Evolutionary conservation across 2,113 vertebrate genomes (phyloP).

Genomic region (Laticauda laticaudata): DNA sequence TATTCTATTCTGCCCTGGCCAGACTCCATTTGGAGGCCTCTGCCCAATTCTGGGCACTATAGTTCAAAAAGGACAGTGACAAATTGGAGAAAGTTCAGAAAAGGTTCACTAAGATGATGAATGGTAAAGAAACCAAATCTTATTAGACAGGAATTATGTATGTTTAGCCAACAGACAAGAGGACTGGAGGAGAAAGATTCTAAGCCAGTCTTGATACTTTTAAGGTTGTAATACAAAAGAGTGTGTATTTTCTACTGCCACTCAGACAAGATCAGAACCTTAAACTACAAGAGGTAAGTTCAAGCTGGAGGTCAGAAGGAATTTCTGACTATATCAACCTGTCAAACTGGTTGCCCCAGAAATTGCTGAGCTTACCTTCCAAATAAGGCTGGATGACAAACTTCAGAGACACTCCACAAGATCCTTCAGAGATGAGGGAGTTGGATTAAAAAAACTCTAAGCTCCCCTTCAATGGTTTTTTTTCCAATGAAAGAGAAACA

Average conservation of each 20-base stretch:
- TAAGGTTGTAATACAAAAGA: background rate
- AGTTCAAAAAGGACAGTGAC: background rate
- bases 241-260: background rate
- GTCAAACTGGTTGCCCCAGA: background rate
- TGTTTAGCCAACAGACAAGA: background rate
- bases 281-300: background rate
- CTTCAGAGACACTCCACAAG: background rate
- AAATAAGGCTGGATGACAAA: background rate
- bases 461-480: background rate
- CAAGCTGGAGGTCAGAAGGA: background rate
- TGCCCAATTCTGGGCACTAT: background rate
- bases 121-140: background rate
- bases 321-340: background rate
- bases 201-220: background rate
- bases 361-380: background rate
- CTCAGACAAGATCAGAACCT: background rate
- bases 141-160: background rate
- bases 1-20: background rate
- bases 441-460: background rate
- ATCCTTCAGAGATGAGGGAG: background rate
- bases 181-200: background rate
- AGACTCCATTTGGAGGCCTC: background rate
- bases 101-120: background rate
- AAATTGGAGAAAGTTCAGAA: background rate
- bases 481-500: background rate